These are phyloP conservation scores for Aphodius sticticus DNA, from an alignment of 2,888 invertebrate genomes.

Conservation along the genomic window DNA sequence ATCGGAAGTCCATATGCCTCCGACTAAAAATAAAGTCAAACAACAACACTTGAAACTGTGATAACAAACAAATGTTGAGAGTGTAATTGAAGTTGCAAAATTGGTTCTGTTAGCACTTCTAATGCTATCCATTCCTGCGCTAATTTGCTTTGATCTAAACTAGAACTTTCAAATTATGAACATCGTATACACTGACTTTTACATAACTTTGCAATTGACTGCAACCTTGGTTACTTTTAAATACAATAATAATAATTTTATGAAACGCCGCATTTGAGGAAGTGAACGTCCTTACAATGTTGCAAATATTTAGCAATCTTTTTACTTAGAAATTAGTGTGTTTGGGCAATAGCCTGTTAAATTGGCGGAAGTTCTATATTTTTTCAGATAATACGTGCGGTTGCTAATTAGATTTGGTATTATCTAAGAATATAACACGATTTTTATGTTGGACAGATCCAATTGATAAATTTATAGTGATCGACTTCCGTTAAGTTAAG, in stretches of 20 bases:
- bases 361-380: neutral
- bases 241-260: neutral
- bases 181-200: neutral
- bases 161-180: neutral
- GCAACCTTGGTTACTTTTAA: neutral
- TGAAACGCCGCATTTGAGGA: neutral
- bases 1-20: neutral
- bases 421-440: neutral
- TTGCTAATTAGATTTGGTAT: neutral
- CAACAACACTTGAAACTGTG: neutral
- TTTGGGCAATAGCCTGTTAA: neutral
- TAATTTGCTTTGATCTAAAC: neutral
- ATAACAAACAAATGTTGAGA: neutral
- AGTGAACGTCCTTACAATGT: neutral
- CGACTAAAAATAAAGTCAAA: neutral
- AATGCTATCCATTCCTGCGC: neutral
- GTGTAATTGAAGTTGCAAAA: neutral
- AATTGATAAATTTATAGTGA: too few relatives aligned
- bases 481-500: too few relatives aligned
- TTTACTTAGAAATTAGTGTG: neutral
- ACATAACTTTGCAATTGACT: neutral
- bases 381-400: neutral
- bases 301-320: neutral
- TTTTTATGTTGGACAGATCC: neutral
- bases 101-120: neutral